A percentile compares a stretch with the other conserved stretches of the same genome.
phyloP scores from a whole-genome alignment of 2,113 vertebrate genomes.

The Passer domesticus region DNA sequence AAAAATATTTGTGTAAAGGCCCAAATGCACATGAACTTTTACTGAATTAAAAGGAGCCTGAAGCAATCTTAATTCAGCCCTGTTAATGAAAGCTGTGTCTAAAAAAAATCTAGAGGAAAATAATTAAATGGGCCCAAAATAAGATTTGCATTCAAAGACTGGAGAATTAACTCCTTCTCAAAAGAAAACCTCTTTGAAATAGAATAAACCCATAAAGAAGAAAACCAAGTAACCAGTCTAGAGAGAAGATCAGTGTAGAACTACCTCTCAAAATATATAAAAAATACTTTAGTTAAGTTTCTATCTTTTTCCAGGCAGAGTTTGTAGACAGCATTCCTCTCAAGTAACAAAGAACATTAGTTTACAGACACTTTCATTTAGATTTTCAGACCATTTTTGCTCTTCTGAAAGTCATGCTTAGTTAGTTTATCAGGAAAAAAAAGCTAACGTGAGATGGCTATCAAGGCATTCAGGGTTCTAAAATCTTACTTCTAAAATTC shows the following conservation, averaged over 20 bases:
- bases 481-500: conserved; percentile 19
- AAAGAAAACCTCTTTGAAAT: neutral
- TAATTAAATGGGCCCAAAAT: neutral
- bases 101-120: neutral
- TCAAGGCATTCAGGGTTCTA: conserved; percentile 26
- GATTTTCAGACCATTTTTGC: neutral
- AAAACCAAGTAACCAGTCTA: neutral
- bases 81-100: neutral
- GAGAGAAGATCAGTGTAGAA: neutral
- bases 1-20: neutral
- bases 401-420: neutral
- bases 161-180: neutral
- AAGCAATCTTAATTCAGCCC: neutral
- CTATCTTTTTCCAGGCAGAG: neutral
- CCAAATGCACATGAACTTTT: neutral
- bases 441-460: neutral
- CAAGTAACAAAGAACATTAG: neutral
- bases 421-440: neutral
- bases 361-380: neutral
- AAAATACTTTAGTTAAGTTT: neutral
- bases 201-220: neutral
- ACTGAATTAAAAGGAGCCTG: neutral
- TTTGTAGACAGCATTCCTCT: neutral
- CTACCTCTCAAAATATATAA: neutral
- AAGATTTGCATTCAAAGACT: neutral